phyloP scores from a whole-genome alignment of 2,888 invertebrate genomes.

The Nephrocerus scutellatus region DNA sequence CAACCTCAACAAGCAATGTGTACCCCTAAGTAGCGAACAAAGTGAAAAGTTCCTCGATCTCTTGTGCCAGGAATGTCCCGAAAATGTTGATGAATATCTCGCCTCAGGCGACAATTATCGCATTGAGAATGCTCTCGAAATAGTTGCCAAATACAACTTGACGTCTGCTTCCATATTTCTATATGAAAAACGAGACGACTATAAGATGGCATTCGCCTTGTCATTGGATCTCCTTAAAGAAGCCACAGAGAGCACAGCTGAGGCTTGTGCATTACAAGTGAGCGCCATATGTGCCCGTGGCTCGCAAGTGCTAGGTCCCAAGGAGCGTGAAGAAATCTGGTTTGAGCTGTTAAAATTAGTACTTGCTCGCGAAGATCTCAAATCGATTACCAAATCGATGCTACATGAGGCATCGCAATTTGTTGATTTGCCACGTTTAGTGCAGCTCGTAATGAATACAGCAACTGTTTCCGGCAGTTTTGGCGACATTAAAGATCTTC shows the following conservation, averaged over 20 bases:
- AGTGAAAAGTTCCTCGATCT: slow-evolving; percentile 58
- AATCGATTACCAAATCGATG: slow-evolving; percentile 48
- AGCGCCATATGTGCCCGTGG: slow-evolving; percentile 48
- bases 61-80: slow-evolving; percentile 54
- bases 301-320: slow-evolving; percentile 45
- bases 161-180: slow-evolving; percentile 64
- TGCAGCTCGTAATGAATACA: slow-evolving; percentile 54
- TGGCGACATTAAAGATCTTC: slow-evolving; percentile 56
- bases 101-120: slow-evolving; percentile 54
- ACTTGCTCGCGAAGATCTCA: slow-evolving; percentile 44
- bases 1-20: slow-evolving; percentile 50
- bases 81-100: slow-evolving; percentile 52
- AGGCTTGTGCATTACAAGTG: slow-evolving; percentile 32
- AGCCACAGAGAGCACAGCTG: slow-evolving; percentile 24
- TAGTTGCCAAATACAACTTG: slow-evolving; percentile 57
- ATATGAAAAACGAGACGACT: slow-evolving; percentile 68
- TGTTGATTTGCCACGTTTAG: slow-evolving; percentile 53
- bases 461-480: slow-evolving; percentile 50
- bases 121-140: slow-evolving; percentile 57
- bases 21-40: slow-evolving; percentile 46
- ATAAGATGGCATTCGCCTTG: slow-evolving; percentile 62
- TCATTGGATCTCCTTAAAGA: slow-evolving; percentile 48
- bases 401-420: slow-evolving; percentile 53
- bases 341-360: slow-evolving; percentile 48
- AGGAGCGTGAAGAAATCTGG: slow-evolving; percentile 51